Base-by-base conservation (phyloP, 92 coral and sea anemone genomes). In the Palythoa heliodiscus region DNA sequence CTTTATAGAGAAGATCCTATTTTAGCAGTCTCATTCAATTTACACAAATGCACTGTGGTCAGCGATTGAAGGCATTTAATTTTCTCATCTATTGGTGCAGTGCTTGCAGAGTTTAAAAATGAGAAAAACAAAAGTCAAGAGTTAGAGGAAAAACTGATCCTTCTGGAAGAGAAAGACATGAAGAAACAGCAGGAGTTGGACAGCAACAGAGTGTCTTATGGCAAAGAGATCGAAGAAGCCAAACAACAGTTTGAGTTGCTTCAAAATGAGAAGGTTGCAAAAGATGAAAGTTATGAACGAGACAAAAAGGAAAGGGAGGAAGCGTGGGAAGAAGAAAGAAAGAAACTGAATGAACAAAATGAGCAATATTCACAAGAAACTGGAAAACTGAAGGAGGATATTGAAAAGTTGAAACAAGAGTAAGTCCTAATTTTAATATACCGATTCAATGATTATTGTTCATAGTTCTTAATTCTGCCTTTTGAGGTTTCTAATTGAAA, bases 191-290 rank as follows among this genome's bases (percentile, higher is more conserved):
- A 91, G 50, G 89, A 93, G 15, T 57, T 83, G n/a, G 92, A 89
- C 55, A 88, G 88, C 25, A 90, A 85, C 37, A 87, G 78, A 77
- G 84, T 92, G 39, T 83, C 85, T 7, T 86, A 91, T 11, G 97
- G 90, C 76, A 92, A 88, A 47, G 98, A 95, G 82, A 86, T 95
- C 52, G 66, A 54, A 69, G 90, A 78, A 20, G 57, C 91, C 23
- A 91, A 91, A 63, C 92, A 93, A 84, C 89, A 94, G 79, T 80
- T 97, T 61, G 97, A 94, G 67, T 75, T 60, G 40, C 76, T 90
- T 74, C 89, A 91, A 58, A 95, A 92, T 61, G 98, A 93, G 72
- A 95, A 93, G 58, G 88, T 75, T 19, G 98, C 91, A 69, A 80
- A 83, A 13, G 83, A 87, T n/a, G 95, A 90, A 64, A 84, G 17